These are phyloP conservation scores for Pelusios castaneus DNA, from an alignment of 2,113 vertebrate genomes.

Conservation along the genomic window DNA sequence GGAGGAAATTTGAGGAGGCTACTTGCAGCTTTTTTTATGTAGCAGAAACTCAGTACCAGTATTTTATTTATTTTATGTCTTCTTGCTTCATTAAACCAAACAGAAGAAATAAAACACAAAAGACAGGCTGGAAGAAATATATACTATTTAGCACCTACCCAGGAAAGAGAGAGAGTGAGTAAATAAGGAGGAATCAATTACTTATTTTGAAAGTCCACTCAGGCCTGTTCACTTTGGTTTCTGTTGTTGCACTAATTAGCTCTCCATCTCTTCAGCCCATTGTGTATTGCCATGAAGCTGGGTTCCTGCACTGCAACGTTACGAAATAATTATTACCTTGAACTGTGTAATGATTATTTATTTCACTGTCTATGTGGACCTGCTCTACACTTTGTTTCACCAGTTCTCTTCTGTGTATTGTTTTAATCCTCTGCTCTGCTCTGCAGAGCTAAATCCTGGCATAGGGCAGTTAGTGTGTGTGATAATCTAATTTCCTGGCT, in stretches of 20 bases:
- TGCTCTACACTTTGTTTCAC: not conserved
- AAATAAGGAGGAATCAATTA: not conserved
- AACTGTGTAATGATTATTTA: slow-evolving; percentile 16
- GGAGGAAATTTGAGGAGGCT: not conserved
- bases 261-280: not conserved
- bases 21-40: not conserved
- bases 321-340: slow-evolving; percentile 7
- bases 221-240: not conserved
- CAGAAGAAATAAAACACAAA: not conserved
- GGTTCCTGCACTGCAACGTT: not conserved
- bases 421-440: not conserved
- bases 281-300: not conserved
- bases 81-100: not conserved
- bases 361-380: not conserved
- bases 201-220: not conserved
- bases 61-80: not conserved
- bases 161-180: not conserved
- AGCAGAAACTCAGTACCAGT: not conserved
- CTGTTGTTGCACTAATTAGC: not conserved
- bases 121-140: not conserved
- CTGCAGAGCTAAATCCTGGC: not conserved
- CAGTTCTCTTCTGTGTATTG: not conserved
- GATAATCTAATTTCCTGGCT: not conserved
- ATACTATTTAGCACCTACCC: not conserved
- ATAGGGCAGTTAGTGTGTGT: accelerated